Percentiles rank a stretch among this genome's conserved stretches.
Conservation (phyloP, 2,888 invertebrate species). For the Entomobrya multifasciata region DNA sequence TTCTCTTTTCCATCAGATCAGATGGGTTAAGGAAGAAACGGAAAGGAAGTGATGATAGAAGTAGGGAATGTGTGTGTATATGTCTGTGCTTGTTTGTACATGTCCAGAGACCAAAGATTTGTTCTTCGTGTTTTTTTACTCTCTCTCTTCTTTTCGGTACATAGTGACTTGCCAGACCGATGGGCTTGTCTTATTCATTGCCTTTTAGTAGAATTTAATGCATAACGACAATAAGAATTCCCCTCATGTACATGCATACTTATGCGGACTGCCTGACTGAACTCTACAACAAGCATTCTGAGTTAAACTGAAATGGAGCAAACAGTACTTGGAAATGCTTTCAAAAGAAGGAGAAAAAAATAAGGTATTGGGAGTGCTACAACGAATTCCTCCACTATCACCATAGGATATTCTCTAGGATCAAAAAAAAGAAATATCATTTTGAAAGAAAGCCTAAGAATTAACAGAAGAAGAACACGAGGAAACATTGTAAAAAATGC, state of each 20-base stretch:
- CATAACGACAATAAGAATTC: constrained; percentile 67
- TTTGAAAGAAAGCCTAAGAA: no score
- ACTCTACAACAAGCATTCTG: constrained; percentile 33
- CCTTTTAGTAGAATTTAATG: constrained; percentile 70
- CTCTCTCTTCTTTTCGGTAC: no score
- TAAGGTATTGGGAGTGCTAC: constrained; percentile 15
- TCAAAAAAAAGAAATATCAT: constrained; percentile 57
- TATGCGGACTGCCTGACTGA: constrained; percentile 67
- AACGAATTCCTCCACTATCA: constrained; percentile 40
- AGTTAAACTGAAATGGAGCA: constrained; percentile 15
- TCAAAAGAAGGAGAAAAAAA: constrained; percentile 20
- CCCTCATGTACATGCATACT: constrained; percentile 63
- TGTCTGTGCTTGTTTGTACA: constrained; percentile 54
- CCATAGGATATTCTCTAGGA: no score
- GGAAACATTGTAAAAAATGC: constrained; percentile 40
- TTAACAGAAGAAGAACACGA: no score
- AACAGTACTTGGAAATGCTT: constrained; percentile 26
- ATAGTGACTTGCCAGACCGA: constrained; percentile 12
- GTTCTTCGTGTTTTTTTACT: constrained; percentile 64
- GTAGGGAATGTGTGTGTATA: constrained; percentile 23
- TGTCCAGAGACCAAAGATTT: constrained; percentile 65
- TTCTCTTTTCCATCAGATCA: constrained; percentile 43
- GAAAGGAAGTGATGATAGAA: constrained; percentile 54
- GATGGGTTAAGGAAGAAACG: constrained; percentile 28
- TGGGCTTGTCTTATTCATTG: constrained; percentile 68